These are phyloP conservation scores for Distichodus sexfasciatus DNA, from an alignment of 2,797 vertebrate genomes.

Conservation along the genomic window DNA sequence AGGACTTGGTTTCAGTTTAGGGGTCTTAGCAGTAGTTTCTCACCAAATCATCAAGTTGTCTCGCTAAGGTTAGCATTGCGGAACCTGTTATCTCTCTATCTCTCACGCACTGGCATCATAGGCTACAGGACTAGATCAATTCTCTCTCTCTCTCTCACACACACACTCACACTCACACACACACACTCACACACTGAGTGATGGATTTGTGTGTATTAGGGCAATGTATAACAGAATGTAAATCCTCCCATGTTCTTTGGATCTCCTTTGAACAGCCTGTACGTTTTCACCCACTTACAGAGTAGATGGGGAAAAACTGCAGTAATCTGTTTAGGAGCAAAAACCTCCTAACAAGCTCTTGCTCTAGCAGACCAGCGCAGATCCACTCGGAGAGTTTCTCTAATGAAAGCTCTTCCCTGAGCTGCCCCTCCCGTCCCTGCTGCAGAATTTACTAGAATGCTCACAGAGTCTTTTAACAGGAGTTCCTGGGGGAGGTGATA, in stretches of 20 bases:
- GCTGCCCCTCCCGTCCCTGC: neutral
- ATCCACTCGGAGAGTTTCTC: slow-evolving; percentile 5
- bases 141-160: neutral
- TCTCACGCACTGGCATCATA: too few relatives aligned
- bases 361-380: too few relatives aligned
- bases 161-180: neutral
- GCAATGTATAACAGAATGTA: too few relatives aligned
- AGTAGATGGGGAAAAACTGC: neutral
- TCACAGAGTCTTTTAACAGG: neutral
- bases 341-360: slow-evolving; percentile 26
- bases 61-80: too few relatives aligned
- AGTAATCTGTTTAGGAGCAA: slow-evolving; percentile 27
- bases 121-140: neutral
- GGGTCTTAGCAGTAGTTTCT: too few relatives aligned
- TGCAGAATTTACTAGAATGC: slow-evolving; percentile 15
- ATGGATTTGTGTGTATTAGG: neutral
- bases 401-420: slow-evolving; percentile 28
- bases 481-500: neutral
- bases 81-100: too few relatives aligned
- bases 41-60: too few relatives aligned
- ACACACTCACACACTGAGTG: neutral
- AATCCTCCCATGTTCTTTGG: slow-evolving; percentile 16
- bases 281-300: slow-evolving; percentile 18
- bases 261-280: slow-evolving; percentile 20
- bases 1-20: too few relatives aligned